Percentiles rank a stretch among this genome's conserved stretches.
These are phyloP conservation scores for Perdix hodgsoniae DNA, from an alignment of 2,797 vertebrate genomes.

Conservation along the genomic window DNA sequence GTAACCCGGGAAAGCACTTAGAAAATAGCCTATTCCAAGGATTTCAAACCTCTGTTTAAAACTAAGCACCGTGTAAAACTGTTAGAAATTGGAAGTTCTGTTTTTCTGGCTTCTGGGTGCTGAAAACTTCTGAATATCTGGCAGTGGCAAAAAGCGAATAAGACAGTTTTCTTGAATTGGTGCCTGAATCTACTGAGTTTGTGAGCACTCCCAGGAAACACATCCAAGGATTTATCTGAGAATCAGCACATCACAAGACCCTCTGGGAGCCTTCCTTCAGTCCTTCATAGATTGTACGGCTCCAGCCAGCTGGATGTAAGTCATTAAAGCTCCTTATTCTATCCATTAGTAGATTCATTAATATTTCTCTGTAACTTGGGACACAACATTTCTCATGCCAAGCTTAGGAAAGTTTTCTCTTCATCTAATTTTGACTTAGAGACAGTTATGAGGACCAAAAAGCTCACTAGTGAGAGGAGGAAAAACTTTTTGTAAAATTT, in stretches of 20 bases:
- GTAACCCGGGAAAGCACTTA: background rate
- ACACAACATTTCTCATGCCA: conserved; percentile 41
- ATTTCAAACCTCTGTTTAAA: background rate
- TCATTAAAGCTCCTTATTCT: conserved; percentile 66
- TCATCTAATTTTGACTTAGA: conserved; percentile 48
- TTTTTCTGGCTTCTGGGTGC: background rate
- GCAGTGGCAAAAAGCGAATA: background rate
- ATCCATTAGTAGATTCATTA: conserved; percentile 68
- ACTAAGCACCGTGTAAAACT: background rate
- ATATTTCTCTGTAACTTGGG: conserved; percentile 58
- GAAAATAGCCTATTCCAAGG: background rate
- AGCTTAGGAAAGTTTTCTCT: conserved; percentile 51
- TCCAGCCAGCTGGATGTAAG: conserved; percentile 50
- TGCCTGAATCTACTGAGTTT: conserved; percentile 38
- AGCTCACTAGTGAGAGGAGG: background rate
- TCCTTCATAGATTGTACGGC: conserved; percentile 52
- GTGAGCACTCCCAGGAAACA: conserved; percentile 37
- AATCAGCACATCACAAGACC: conserved; percentile 53
- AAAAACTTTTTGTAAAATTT: background rate
- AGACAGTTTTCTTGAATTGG: conserved; percentile 33
- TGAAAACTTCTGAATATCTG: background rate
- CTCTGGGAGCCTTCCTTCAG: conserved; percentile 52
- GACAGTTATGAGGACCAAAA: conserved; percentile 19
- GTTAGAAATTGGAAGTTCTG: background rate
- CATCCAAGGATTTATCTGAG: conserved; percentile 59